Evolutionary conservation across 2,797 vertebrate species (phyloP).

Genomic region (Chromobotia macracanthus): DNA sequence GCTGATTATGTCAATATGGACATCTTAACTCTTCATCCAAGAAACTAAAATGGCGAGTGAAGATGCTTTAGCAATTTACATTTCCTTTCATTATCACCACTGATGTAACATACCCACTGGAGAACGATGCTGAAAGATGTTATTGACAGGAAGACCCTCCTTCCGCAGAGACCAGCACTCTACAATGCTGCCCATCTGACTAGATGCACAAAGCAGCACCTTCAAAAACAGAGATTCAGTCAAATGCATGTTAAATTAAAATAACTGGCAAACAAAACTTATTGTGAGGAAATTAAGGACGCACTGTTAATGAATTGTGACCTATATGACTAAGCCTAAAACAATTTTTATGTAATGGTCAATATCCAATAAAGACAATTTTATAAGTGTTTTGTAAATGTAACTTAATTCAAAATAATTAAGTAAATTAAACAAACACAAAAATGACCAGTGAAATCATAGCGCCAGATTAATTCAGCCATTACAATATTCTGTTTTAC

Average conservation of each 20-base stretch:
- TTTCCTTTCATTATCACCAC: background rate
- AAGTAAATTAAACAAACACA: no score
- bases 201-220: slow-evolving; percentile 94
- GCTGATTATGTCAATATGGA: background rate
- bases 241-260: background rate
- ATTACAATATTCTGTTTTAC: slow-evolving; percentile 66
- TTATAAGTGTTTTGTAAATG: no score
- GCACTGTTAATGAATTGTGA: background rate
- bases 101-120: slow-evolving; percentile 84
- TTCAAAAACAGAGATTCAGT: slow-evolving; percentile 60
- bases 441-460: no score
- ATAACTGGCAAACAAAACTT: background rate
- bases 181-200: slow-evolving; percentile 90
- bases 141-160: slow-evolving; percentile 94
- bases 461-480: no score
- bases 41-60: background rate
- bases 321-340: no score
- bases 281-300: background rate
- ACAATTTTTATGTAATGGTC: no score
- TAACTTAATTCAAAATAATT: no score
- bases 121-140: slow-evolving; percentile 95
- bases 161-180: slow-evolving; percentile 97
- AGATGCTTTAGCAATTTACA: background rate
- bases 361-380: no score
- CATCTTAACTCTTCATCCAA: background rate